Conservation (phyloP, 2,888 invertebrate species). For the Drosophila nigricruria region DNA sequence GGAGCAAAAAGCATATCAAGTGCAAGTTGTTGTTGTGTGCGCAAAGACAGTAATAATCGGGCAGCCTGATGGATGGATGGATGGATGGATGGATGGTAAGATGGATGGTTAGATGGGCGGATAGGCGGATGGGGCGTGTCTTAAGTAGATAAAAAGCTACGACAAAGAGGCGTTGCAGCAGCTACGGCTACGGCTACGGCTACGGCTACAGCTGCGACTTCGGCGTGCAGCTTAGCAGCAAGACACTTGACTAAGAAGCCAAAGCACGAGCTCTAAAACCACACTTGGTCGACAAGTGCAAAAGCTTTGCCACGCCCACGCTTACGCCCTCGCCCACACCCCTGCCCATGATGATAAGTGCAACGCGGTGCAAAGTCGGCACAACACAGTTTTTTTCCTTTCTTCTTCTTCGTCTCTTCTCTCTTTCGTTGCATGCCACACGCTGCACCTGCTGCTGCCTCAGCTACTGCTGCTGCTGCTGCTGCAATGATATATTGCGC, state of each 20-base stretch:
- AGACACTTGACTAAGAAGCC: conserved; percentile 61
- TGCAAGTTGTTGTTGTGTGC: conserved; percentile 49
- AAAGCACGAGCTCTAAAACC: conserved; percentile 46
- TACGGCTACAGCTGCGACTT: conserved; percentile 14
- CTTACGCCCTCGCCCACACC: not conserved
- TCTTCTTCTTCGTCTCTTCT: conserved; percentile 3
- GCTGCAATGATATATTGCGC: conserved; percentile 66
- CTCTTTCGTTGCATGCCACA: not conserved
- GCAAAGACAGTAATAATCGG: conserved; percentile 57
- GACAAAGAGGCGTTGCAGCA: conserved; percentile 56
- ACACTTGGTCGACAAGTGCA: conserved; percentile 69
- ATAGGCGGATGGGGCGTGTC: conserved; percentile 18
- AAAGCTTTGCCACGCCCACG: conserved; percentile 10
- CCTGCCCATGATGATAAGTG: conserved; percentile 40
- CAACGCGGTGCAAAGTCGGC: conserved; percentile 75
- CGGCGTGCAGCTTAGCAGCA: conserved; percentile 32
- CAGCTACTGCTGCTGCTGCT: not conserved
- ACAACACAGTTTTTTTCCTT: conserved; percentile 68
- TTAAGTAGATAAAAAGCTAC: conserved; percentile 71
- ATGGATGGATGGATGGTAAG: not conserved
- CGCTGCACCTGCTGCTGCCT: conserved; percentile 22
- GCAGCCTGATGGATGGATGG: conserved; percentile 27
- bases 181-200: conserved; percentile 16
- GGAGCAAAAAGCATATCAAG: conserved; percentile 61
- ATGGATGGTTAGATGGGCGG: not conserved